Evolutionary conservation across 2,888 invertebrate species (phyloP).

Genomic region (Hipparchia semele): DNA sequence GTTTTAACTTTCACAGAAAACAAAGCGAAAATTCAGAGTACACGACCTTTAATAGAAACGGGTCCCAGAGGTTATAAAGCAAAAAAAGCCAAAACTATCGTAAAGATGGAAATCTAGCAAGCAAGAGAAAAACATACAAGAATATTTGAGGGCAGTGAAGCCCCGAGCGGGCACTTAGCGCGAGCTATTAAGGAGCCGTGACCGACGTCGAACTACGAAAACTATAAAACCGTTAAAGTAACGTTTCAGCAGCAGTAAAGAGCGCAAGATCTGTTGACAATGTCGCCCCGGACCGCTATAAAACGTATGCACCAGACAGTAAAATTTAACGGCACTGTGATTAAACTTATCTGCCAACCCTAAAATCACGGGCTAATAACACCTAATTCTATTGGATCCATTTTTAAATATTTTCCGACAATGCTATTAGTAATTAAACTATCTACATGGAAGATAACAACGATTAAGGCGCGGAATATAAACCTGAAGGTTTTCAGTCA

Average conservation of each 20-base stretch:
- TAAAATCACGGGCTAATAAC: conserved; percentile 71
- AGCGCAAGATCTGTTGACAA: conserved; percentile 83
- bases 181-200: conserved; percentile 77
- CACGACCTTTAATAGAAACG: conserved; percentile 27
- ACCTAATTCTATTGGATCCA: conserved; percentile 22
- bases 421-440: background rate
- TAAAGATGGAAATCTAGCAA: conserved; percentile 77
- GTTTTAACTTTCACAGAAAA: background rate
- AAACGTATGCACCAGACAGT: conserved; percentile 80
- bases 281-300: conserved; percentile 78
- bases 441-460: background rate
- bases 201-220: conserved; percentile 80
- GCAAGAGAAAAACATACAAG: conserved; percentile 71
- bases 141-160: conserved; percentile 71
- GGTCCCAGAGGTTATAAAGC: conserved; percentile 53
- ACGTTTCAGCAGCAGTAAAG: conserved; percentile 82
- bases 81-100: conserved; percentile 64
- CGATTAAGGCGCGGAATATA: too few species aligned
- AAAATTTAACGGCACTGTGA: conserved; percentile 81
- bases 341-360: conserved; percentile 77
- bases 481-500: too few species aligned
- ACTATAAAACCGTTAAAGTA: conserved; percentile 83
- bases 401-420: background rate
- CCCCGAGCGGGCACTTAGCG: conserved; percentile 81
- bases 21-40: background rate